phyloP scores from a whole-genome alignment of 1,140 invertebrate species.

The Eurosta solidaginis region DNA sequence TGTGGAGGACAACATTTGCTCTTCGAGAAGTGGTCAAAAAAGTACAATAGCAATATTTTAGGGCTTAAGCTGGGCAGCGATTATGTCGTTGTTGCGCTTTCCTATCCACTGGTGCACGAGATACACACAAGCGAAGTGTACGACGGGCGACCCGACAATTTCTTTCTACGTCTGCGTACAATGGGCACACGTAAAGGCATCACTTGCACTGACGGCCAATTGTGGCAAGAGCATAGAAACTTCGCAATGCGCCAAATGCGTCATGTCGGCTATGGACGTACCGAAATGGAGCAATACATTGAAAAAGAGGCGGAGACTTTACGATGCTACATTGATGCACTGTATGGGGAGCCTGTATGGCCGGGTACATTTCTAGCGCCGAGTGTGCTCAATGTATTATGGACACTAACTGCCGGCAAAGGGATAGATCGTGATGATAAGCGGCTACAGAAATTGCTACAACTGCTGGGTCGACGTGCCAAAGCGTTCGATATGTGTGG shows the following conservation, averaged over 20 bases:
- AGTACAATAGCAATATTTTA: constrained; percentile 69
- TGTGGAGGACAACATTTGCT: constrained; percentile 69
- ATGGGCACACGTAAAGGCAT: constrained; percentile 70
- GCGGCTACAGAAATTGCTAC: constrained; percentile 65
- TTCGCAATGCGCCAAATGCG: constrained; percentile 75
- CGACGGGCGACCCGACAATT: constrained; percentile 74
- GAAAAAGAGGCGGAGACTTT: constrained; percentile 66
- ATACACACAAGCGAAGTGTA: constrained; percentile 70
- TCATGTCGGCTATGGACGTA: constrained; percentile 75
- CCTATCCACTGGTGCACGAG: constrained; percentile 64
- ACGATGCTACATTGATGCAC: constrained; percentile 60
- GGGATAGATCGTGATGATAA: constrained; percentile 59
- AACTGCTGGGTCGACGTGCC: constrained; percentile 67
- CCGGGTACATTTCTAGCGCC: constrained; percentile 62
- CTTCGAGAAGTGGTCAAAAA: constrained; percentile 64
- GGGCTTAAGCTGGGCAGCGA: constrained; percentile 70
- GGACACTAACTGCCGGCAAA: constrained; percentile 73
- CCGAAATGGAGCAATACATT: constrained; percentile 73
- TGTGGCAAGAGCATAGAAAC: constrained; percentile 76
- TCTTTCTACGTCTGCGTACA: constrained; percentile 71
- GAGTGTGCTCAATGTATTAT: constrained; percentile 75
- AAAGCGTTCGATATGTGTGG: constrained; percentile 73
- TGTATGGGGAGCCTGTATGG: constrained; percentile 51
- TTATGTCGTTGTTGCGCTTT: constrained; percentile 67
- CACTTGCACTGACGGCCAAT: constrained; percentile 74